Evolutionary conservation across 2,113 vertebrate species (phyloP).

Genomic region (Ictidomys tridecemlineatus): DNA sequence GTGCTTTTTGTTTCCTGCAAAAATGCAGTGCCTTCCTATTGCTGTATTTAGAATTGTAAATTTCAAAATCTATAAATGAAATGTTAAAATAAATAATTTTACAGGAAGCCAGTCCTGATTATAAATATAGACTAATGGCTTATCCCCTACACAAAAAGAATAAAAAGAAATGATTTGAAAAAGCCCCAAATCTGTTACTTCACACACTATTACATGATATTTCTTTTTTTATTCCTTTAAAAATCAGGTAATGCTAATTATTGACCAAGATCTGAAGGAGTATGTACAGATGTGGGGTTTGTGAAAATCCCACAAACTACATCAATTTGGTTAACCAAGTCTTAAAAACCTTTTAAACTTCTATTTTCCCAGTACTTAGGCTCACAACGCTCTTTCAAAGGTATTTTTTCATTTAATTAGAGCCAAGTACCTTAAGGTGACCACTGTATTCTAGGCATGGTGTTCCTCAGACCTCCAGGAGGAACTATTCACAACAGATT

Average conservation of each 20-base stretch:
- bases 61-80: slow-evolving; percentile 85
- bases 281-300: not conserved
- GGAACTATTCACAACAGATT: not conserved
- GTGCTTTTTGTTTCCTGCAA: slow-evolving; percentile 82
- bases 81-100: slow-evolving; percentile 85
- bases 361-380: slow-evolving; percentile 31
- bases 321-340: not conserved
- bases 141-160: slow-evolving; percentile 67
- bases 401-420: not conserved
- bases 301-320: slow-evolving; percentile 39
- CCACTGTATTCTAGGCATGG: not conserved
- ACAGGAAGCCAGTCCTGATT: slow-evolving; percentile 83
- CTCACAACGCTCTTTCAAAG: not conserved
- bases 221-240: slow-evolving; percentile 56
- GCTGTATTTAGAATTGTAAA: slow-evolving; percentile 84
- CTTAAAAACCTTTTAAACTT: slow-evolving; percentile 14
- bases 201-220: slow-evolving; percentile 59
- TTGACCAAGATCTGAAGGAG: not conserved
- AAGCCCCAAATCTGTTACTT: slow-evolving; percentile 69
- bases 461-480: not conserved
- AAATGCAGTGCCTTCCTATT: slow-evolving; percentile 82
- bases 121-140: slow-evolving; percentile 83
- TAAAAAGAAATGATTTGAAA: slow-evolving; percentile 79
- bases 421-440: not conserved
- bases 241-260: slow-evolving; percentile 67